Evolutionary conservation across 2,113 vertebrate genomes (phyloP).

Genomic region (Indicator indicator): DNA sequence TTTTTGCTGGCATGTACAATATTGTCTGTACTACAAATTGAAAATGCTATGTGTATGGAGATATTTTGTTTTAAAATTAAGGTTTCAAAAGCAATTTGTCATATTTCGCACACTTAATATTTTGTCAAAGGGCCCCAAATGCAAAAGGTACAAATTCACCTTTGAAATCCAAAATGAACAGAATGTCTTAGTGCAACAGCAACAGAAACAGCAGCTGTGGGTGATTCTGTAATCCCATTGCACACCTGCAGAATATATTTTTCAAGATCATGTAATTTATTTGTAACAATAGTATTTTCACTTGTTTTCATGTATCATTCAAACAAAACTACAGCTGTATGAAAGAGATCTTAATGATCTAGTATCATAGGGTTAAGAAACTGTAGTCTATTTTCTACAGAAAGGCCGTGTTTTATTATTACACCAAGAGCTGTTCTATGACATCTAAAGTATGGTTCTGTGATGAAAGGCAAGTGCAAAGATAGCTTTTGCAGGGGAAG

Average conservation of each 20-base stretch:
- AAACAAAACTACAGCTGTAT: neutral
- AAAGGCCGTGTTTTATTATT: neutral
- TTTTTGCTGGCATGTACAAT: neutral
- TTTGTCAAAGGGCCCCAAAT: neutral
- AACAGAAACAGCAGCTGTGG: slow-evolving; percentile 62
- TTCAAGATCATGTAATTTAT: neutral
- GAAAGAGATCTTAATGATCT: neutral
- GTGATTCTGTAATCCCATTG: slow-evolving; percentile 78
- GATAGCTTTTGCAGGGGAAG: neutral
- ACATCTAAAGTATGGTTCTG: neutral
- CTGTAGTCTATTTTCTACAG: neutral
- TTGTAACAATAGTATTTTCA: neutral
- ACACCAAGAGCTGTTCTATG: neutral
- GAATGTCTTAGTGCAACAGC: slow-evolving; percentile 71
- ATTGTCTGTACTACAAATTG: neutral
- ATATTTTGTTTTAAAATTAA: neutral
- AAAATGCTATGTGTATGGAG: neutral
- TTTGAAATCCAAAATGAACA: slow-evolving; percentile 43
- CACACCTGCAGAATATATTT: slow-evolving; percentile 74
- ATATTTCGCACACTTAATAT: neutral
- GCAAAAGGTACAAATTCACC: slow-evolving; percentile 49
- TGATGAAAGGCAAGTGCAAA: neutral
- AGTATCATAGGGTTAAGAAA: neutral
- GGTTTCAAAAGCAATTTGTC: neutral
- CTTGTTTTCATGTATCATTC: neutral